Conservation (phyloP, 2,888 invertebrate species). For the Leptinotarsa peninsularis region DNA sequence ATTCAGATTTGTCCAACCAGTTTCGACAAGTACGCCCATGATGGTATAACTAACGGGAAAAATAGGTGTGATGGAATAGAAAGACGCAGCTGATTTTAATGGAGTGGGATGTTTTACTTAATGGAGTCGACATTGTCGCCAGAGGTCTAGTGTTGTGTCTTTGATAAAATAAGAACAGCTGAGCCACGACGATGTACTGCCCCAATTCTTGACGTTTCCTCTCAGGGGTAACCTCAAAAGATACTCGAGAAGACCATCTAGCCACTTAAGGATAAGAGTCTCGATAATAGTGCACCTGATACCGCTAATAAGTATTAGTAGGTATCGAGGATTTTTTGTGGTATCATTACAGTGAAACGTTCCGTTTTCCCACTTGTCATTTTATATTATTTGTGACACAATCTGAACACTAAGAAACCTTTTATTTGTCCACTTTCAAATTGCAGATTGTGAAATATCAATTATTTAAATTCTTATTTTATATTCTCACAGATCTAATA, state of each 20-base stretch:
- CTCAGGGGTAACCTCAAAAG: constrained; percentile 27
- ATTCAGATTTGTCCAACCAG: background rate
- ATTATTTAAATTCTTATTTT: too few relatives aligned
- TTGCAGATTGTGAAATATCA: too few relatives aligned
- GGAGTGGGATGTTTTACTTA: constrained; percentile 53
- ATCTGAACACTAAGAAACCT: too few relatives aligned
- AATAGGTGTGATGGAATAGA: constrained; percentile 48
- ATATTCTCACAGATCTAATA: too few relatives aligned
- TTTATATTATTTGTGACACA: too few relatives aligned
- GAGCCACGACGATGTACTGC: constrained; percentile 47
- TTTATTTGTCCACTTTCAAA: too few relatives aligned
- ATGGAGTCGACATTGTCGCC: constrained; percentile 49
- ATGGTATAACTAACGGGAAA: constrained; percentile 32
- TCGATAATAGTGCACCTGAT: constrained; percentile 38
- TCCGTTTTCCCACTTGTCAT: too few relatives aligned
- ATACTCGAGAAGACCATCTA: constrained; percentile 35
- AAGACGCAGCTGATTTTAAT: constrained; percentile 53
- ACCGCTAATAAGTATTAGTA: constrained; percentile 15
- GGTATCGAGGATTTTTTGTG: constrained; percentile 23
- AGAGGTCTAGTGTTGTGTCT: constrained; percentile 49
- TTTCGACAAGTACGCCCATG: constrained; percentile 24
- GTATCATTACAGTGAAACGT: background rate
- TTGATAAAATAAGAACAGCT: constrained; percentile 59
- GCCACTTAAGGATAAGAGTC: constrained; percentile 42
- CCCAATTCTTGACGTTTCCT: constrained; percentile 44